A percentile compares a stretch with the other conserved stretches of the same genome.
Conservation (phyloP, 1,140 invertebrate species). For the Drosophila fuyamai region DNA sequence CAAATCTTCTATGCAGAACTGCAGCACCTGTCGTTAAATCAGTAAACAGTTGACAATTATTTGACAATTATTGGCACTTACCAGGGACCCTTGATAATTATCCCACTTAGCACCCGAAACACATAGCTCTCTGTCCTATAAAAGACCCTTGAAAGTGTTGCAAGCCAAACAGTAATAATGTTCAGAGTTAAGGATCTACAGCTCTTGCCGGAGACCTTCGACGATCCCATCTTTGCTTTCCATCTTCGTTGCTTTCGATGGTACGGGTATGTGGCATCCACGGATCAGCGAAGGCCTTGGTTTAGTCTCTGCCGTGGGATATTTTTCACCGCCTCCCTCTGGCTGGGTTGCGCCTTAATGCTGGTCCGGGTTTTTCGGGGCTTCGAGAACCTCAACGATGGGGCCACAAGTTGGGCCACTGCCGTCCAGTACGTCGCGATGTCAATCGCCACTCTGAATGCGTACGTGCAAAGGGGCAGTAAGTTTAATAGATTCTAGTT, state of each 20-base stretch:
- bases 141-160: conserved; percentile 9
- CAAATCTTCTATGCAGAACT: conserved; percentile 46
- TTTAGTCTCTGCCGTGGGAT: conserved; percentile 55
- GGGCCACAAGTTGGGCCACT: conserved; percentile 70
- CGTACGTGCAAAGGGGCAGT: conserved; percentile 63
- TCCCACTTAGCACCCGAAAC: conserved; percentile 36
- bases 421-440: conserved; percentile 67
- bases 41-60: conserved; percentile 49
- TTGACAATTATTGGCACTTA: conserved; percentile 62
- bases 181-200: conserved; percentile 54
- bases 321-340: conserved; percentile 69
- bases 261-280: conserved; percentile 67
- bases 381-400: conserved; percentile 62
- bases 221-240: conserved; percentile 39
- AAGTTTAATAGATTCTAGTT: conserved; percentile 2
- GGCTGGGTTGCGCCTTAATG: conserved; percentile 61
- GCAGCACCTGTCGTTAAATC: conserved; percentile 46
- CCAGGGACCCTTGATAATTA: conserved; percentile 30
- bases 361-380: conserved; percentile 45
- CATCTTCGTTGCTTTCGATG: conserved; percentile 60
- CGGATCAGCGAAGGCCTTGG: conserved; percentile 41
- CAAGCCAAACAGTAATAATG: conserved; percentile 28
- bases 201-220: conserved; percentile 46
- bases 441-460: conserved; percentile 64
- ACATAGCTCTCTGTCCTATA: conserved; percentile 27